A percentile compares a stretch with the other conserved stretches of the same genome.
Conservation (phyloP, 64 coral and sea anemone species). For the Dendrophyllia cribrosa region DNA sequence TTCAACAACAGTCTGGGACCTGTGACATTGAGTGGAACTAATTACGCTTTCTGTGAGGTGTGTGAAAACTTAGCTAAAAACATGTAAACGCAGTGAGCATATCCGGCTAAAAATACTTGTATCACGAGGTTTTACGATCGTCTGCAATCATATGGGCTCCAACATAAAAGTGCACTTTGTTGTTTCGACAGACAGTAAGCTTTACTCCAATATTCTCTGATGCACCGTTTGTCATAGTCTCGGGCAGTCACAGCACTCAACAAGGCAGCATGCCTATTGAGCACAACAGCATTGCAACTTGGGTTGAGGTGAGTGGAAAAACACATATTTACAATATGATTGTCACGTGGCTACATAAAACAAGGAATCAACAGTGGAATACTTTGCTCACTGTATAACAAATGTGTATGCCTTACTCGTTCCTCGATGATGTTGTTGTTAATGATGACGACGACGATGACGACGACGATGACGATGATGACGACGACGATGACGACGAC, state of each 20-base stretch:
- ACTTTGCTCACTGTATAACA: too few species aligned
- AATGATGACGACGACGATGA: too few species aligned
- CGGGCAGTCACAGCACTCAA: slow-evolving; percentile 35
- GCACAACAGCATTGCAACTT: slow-evolving; percentile 78
- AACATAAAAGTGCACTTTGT: too few species aligned
- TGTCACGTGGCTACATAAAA: too few species aligned
- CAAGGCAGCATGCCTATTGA: slow-evolving; percentile 24
- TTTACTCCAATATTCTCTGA: slow-evolving; percentile 22
- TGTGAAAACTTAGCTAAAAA: neutral
- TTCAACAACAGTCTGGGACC: slow-evolving; percentile 28
- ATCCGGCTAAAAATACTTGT: too few species aligned
- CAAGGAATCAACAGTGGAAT: too few species aligned
- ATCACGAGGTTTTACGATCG: too few species aligned
- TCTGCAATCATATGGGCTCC: too few species aligned
- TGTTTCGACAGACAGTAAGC: neutral
- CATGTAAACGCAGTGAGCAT: too few species aligned
- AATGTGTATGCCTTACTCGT: neutral
- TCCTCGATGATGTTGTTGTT: neutral
- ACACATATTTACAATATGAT: neutral
- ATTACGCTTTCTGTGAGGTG: slow-evolving; percentile 80
- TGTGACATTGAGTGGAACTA: slow-evolving; percentile 8
- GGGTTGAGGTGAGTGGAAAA: slow-evolving; percentile 58
- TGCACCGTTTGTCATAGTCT: slow-evolving; percentile 63
- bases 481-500: too few species aligned
- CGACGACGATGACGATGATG: too few species aligned